phyloP scores from a whole-genome alignment of 2,888 invertebrate genomes.

The Rhamnusium bicolor region DNA sequence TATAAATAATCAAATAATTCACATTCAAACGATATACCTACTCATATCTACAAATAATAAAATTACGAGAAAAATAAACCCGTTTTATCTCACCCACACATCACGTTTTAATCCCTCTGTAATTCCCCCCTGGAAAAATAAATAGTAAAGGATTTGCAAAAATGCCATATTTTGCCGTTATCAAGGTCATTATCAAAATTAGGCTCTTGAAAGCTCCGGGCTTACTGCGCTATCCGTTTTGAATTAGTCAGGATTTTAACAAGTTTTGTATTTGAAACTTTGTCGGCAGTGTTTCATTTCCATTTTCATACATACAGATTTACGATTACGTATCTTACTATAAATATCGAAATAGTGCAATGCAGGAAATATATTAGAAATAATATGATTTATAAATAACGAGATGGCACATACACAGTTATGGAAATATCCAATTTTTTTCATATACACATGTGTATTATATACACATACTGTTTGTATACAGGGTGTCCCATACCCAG shows the following conservation, averaged over 20 bases:
- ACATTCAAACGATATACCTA: not conserved
- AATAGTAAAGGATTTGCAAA: conserved; percentile 69
- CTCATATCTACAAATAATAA: conserved; percentile 54
- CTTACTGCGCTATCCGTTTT: conserved; percentile 61
- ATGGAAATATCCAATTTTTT: too few species aligned
- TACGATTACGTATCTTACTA: too few species aligned
- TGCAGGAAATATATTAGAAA: too few species aligned
- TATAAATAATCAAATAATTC: not conserved
- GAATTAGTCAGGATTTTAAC: conserved; percentile 57
- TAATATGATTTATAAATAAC: too few species aligned
- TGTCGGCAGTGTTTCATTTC: not conserved
- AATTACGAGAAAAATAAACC: conserved; percentile 64
- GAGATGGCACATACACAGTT: too few species aligned
- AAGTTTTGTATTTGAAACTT: not conserved
- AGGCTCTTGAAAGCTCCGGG: conserved; percentile 58
- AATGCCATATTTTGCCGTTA: conserved; percentile 70
- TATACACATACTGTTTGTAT: too few species aligned
- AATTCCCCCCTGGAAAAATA: conserved; percentile 67
- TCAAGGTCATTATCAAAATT: conserved; percentile 71
- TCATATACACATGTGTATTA: too few species aligned
- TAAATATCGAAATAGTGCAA: too few species aligned
- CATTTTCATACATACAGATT: too few species aligned
- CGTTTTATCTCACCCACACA: conserved; percentile 61
- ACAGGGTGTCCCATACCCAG: too few species aligned
- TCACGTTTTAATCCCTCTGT: conserved; percentile 60